Conservation (phyloP, 1,140 invertebrate species). For the Aradophagus sp. region DNA sequence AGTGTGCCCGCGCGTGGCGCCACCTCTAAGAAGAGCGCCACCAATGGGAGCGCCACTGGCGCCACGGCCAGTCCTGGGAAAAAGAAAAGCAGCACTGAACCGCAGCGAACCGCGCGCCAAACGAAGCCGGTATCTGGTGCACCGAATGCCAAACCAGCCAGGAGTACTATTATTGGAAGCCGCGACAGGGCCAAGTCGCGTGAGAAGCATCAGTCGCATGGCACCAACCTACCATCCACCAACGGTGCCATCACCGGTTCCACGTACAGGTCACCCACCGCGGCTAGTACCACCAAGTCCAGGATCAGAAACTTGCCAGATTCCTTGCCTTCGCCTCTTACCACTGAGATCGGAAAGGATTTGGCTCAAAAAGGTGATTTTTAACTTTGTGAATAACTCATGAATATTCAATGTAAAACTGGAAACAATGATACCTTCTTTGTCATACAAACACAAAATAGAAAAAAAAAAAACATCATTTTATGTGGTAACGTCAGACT, state of each 20-base stretch:
- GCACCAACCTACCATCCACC: conserved; percentile 26
- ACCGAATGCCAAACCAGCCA: conserved; percentile 69
- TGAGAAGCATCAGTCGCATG: conserved; percentile 64
- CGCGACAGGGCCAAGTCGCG: conserved; percentile 76
- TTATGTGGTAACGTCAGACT: no score
- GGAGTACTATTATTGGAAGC: conserved; percentile 63
- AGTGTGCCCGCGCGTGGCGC: conserved; percentile 64
- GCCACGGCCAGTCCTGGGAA: conserved; percentile 61
- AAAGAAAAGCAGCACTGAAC: conserved; percentile 64
- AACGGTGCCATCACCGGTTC: background rate
- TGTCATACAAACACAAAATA: no score
- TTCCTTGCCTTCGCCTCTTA: conserved; percentile 75
- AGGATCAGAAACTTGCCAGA: conserved; percentile 75
- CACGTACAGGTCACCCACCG: conserved; percentile 21
- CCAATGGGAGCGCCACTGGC: no score
- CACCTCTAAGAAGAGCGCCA: conserved; percentile 40
- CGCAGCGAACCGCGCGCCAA: conserved; percentile 46
- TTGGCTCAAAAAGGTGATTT: conserved; percentile 64
- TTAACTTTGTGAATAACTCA: no score
- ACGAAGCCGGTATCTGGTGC: conserved; percentile 46
- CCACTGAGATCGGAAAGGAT: conserved; percentile 70
- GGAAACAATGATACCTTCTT: no score
- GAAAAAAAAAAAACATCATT: no score
- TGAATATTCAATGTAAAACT: no score
- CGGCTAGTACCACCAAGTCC: conserved; percentile 41